A percentile compares a stretch with the other conserved stretches of the same genome.
Conservation (phyloP, 2,113 vertebrate species). For the Mastomys natalensis region DNA sequence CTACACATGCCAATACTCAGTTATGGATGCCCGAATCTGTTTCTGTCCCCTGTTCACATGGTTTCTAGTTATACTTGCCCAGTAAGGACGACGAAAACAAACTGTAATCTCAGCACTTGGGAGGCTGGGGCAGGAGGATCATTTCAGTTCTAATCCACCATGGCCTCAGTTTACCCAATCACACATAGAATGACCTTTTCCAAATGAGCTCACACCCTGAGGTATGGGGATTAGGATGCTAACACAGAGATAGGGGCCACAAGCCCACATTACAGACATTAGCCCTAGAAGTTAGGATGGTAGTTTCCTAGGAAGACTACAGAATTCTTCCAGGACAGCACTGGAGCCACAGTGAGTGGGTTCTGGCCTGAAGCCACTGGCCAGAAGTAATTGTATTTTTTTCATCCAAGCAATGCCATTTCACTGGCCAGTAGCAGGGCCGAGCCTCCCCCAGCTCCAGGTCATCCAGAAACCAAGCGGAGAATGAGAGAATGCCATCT, state of each 20-base stretch:
- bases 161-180: background rate
- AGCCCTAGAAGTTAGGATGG: background rate
- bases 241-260: background rate
- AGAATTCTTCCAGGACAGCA: background rate
- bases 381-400: background rate
- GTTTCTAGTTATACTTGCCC: background rate
- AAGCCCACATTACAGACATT: background rate
- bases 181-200: background rate
- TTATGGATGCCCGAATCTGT: background rate
- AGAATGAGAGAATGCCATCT: background rate
- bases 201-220: background rate
- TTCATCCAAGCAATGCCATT: background rate
- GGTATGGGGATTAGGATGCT: background rate
- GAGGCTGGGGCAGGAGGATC: background rate
- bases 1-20: background rate
- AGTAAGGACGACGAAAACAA: background rate
- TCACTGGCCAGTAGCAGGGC: background rate
- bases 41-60: accelerated
- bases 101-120: background rate
- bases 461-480: background rate
- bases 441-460: background rate
- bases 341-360: accelerated
- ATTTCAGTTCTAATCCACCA: background rate
- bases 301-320: background rate
- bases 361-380: background rate